Evolutionary conservation across 2,113 vertebrate species (phyloP).

Genomic region (Picathartes gymnocephalus): DNA sequence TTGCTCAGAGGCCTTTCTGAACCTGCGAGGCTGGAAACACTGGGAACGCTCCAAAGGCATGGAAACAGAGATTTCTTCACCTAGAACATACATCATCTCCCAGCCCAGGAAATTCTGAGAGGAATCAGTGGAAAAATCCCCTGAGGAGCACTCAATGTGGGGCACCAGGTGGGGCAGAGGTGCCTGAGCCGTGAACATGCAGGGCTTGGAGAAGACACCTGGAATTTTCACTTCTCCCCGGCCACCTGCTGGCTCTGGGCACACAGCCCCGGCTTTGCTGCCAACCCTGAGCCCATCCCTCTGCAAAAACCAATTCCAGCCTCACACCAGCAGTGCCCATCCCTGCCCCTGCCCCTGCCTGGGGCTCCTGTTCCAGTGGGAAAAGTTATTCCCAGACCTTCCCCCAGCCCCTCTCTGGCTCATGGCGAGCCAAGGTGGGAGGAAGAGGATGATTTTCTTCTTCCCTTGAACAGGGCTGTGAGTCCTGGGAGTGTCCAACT

Average conservation of each 20-base stretch:
- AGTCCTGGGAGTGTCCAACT: not conserved
- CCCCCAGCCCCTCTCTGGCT: not conserved
- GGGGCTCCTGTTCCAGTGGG: rapidly evolving
- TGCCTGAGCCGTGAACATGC: rapidly evolving
- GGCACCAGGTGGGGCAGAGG: not conserved
- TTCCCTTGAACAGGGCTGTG: not conserved
- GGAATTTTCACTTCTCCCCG: not conserved
- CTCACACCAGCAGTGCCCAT: not conserved
- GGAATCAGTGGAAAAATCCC: not conserved
- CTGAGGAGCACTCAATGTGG: not conserved
- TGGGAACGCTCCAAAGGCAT: not conserved
- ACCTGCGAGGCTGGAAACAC: rapidly evolving
- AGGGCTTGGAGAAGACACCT: not conserved
- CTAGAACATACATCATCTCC: not conserved
- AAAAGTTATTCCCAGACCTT: not conserved
- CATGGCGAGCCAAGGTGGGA: rapidly evolving
- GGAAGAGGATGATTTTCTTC: not conserved
- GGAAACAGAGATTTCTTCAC: not conserved
- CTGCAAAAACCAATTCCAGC: not conserved
- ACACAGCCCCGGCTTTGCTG: not conserved
- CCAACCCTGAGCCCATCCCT: not conserved
- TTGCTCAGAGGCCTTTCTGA: not conserved
- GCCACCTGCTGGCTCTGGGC: rapidly evolving
- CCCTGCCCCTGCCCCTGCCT: not conserved
- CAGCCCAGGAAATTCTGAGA: not conserved